Base-by-base conservation (phyloP, 92 coral and sea anemone species). In the Virgularia gustaviana region DNA sequence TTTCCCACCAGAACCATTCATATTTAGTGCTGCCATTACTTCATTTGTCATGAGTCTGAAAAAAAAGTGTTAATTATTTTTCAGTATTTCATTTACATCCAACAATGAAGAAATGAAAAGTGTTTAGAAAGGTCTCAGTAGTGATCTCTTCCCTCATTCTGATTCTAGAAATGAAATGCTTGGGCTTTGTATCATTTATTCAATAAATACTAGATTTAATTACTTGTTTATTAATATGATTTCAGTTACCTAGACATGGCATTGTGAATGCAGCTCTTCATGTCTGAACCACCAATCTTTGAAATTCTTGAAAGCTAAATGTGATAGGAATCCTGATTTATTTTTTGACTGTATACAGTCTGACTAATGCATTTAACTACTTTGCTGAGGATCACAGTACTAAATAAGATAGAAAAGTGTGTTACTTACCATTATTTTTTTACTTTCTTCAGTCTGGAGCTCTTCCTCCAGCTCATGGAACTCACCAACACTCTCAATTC, bases 1-100 rank as follows among this genome's bases (percentile, higher is more conserved):
- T 62, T 62, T 62, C 5, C 70, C 70, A 15, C 70, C 70, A 10
- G n/a, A 16, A 6, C 70, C 70, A 36, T 62, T 36, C 70, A 62
- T 62, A 22, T 62, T 62, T 32, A 62, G 34, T 36, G 13, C 12
- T 3, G 70, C 20, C 70, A 62, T 62, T 15, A 35, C 67, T 5
- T 31, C 27, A 37, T 61, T 61, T 32, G 12, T 61, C 67, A 61
- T 63, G 19, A 64, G 43, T 36, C 71, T 64, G 49, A 64, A 64
- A 11, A 13, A 38, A 64, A 36, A 6, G 19, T 47, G 22, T 47
- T 25, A 47, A 47, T 25, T 25, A 47, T 47, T 47, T 47, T 47
- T 15, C 18, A 47, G n/a, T n/a, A n/a, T n/a, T n/a, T n/a, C n/a
- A n/a, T n/a, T n/a, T n/a, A n/a, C n/a, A n/a, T n/a, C n/a, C n/a